Conservation (phyloP, 2,888 invertebrate genomes). For the Eristalinus aeneus region DNA sequence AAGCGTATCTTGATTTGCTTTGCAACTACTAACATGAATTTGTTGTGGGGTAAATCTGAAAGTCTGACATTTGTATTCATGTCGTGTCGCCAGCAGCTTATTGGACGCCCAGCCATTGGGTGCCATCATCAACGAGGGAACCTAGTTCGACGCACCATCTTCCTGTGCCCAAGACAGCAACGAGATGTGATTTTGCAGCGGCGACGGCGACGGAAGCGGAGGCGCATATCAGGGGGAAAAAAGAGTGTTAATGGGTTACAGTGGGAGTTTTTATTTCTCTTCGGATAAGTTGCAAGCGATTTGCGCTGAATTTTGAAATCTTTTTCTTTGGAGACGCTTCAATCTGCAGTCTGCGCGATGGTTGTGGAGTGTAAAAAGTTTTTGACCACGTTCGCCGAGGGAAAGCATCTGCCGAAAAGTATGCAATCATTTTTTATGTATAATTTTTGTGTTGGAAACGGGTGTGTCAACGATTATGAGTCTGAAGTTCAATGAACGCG, state of each 20-base stretch:
- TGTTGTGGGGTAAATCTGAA: slow-evolving; percentile 18
- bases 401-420: neutral
- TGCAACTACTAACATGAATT: slow-evolving; percentile 40
- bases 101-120: neutral
- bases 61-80: slow-evolving; percentile 24
- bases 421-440: neutral
- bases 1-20: neutral
- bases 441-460: neutral
- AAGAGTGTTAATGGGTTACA: slow-evolving; percentile 42
- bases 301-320: slow-evolving; percentile 41
- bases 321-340: neutral
- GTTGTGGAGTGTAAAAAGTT: neutral
- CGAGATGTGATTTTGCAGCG: slow-evolving; percentile 5
- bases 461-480: neutral
- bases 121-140: neutral
- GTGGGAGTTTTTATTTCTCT: neutral
- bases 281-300: slow-evolving; percentile 22
- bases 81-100: slow-evolving; percentile 11
- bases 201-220: neutral
- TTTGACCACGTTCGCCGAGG: neutral
- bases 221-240: neutral
- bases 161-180: neutral
- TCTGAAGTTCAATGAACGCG: neutral
- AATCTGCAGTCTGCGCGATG: neutral
- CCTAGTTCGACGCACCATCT: neutral